Conservation (phyloP, 2,888 invertebrate genomes). For the Quadriops clusia region DNA sequence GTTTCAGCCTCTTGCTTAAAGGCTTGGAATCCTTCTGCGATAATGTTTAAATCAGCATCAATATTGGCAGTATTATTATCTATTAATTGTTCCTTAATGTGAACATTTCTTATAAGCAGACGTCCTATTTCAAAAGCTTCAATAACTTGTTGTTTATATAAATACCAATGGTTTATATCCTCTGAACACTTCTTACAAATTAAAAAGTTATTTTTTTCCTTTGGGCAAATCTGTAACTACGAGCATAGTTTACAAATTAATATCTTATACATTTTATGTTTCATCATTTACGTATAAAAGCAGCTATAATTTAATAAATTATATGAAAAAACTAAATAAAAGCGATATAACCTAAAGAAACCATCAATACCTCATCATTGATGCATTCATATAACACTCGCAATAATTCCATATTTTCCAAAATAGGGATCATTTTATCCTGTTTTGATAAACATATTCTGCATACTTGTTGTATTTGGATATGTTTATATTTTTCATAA, state of each 20-base stretch:
- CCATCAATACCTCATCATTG: too few relatives aligned
- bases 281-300: too few relatives aligned
- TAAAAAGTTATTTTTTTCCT: conserved; percentile 6
- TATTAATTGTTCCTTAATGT: neutral
- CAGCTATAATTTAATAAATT: too few relatives aligned
- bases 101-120: conserved; percentile 8
- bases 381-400: neutral
- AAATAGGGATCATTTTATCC: conserved; percentile 2
- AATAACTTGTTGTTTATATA: conserved; percentile 13
- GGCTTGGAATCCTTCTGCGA: too few relatives aligned
- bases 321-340: too few relatives aligned
- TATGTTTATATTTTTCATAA: conserved; percentile 5
- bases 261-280: too few relatives aligned
- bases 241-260: neutral
- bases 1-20: neutral
- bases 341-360: too few relatives aligned
- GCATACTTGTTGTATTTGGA: conserved; percentile 6
- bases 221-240: neutral
- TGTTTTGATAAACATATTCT: conserved; percentile 7
- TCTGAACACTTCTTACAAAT: conserved; percentile 9
- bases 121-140: conserved; percentile 13
- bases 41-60: neutral
- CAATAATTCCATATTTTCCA: neutral
- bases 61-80: neutral
- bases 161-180: conserved; percentile 13